Conservation (phyloP, 2,113 vertebrate genomes). For the Sylvia atricapilla region DNA sequence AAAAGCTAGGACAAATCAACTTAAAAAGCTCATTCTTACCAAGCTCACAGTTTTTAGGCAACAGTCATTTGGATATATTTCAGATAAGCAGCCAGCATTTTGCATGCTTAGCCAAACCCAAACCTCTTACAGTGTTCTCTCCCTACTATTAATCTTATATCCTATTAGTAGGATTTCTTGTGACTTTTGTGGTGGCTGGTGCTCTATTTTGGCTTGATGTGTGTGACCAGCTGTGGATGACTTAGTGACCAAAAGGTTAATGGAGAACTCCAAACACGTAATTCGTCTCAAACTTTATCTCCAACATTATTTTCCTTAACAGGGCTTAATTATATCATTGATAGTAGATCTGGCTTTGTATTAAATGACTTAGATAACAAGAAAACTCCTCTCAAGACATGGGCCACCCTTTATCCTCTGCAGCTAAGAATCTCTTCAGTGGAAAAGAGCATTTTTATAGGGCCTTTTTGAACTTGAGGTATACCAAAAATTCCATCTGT, state of each 20-base stretch:
- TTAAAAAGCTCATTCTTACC: not conserved
- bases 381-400: not conserved
- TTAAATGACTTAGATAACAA: not conserved
- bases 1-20: not conserved
- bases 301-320: not conserved
- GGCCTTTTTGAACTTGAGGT: not conserved
- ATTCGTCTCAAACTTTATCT: not conserved
- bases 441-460: not conserved
- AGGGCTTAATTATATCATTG: not conserved
- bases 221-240: not conserved
- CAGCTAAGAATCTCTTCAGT: not conserved
- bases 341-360: not conserved
- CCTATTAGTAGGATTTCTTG: not conserved
- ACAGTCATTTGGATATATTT: not conserved
- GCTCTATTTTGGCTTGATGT: not conserved
- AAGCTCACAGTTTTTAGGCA: not conserved
- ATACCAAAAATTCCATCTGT: not conserved
- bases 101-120: not conserved
- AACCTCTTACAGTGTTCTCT: not conserved
- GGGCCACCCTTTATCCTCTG: not conserved
- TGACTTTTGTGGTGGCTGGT: not conserved
- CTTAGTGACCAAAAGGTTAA: conserved; percentile 10
- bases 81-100: not conserved
- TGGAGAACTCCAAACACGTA: not conserved
- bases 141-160: not conserved